Evolutionary conservation across 1,140 invertebrate genomes (phyloP).

Genomic region (Drosophila tropicalis): DNA sequence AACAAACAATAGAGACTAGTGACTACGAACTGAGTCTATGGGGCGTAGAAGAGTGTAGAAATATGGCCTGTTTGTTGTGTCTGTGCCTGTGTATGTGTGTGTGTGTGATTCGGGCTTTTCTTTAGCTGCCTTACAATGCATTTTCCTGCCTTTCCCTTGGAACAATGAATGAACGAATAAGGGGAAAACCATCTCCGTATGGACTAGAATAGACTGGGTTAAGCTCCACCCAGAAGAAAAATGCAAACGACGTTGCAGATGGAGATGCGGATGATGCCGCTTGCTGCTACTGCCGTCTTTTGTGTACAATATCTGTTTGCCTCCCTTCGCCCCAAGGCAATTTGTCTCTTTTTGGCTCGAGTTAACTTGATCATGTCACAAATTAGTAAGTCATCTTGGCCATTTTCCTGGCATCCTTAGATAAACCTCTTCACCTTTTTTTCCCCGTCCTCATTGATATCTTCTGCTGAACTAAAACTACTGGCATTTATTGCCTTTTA

Average conservation of each 20-base stretch:
- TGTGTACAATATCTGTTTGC: background rate
- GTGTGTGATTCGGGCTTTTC: background rate
- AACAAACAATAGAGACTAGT: slow-evolving; percentile 42
- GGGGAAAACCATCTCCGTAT: background rate
- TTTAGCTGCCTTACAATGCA: slow-evolving; percentile 9
- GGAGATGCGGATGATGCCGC: background rate
- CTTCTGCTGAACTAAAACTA: background rate
- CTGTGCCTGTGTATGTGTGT: background rate
- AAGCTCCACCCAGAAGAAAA: background rate
- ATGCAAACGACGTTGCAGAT: background rate
- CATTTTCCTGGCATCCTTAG: slow-evolving; percentile 53
- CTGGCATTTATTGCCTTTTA: slow-evolving; percentile 12
- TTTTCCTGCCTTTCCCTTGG: background rate
- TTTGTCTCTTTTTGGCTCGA: slow-evolving; percentile 43
- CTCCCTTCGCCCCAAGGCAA: background rate
- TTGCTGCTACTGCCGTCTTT: background rate
- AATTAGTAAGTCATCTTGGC: slow-evolving; percentile 76
- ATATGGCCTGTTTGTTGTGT: background rate
- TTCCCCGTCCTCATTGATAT: background rate
- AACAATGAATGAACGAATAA: slow-evolving; percentile 1
- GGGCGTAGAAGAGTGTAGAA: background rate
- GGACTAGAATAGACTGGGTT: background rate
- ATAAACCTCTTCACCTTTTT: background rate
- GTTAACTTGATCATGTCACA: slow-evolving; percentile 78
- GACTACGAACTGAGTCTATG: background rate